Evolutionary conservation across 37 sponge, comb jelly and placozoan species (phyloP).

Genomic region (Ianthella basta): DNA sequence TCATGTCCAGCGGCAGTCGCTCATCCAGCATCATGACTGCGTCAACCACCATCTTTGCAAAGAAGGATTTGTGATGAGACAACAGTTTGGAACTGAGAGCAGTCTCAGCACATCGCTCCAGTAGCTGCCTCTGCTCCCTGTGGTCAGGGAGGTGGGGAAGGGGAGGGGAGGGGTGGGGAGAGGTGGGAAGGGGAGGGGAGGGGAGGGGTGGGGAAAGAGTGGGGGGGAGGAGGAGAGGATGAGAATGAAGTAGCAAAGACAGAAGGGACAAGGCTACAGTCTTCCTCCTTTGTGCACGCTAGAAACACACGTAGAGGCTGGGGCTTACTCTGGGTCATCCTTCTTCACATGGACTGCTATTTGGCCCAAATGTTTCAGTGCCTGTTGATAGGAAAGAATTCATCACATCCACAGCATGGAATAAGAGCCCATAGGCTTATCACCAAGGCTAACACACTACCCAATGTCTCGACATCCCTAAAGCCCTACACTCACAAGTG

Average conservation of each 20-base stretch:
- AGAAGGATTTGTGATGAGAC: slow-evolving; percentile 96
- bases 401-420: neutral
- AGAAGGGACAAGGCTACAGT: neutral
- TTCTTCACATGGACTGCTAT: slow-evolving; percentile 89
- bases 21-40: slow-evolving; percentile 92
- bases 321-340: slow-evolving; percentile 78
- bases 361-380: slow-evolving; percentile 76
- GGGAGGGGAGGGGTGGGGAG: neutral
- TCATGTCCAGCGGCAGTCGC: slow-evolving; percentile 95
- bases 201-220: neutral
- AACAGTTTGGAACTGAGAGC: slow-evolving; percentile 96
- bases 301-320: neutral
- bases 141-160: neutral
- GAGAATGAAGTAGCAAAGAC: neutral
- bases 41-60: slow-evolving; percentile 98
- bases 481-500: slow-evolving; percentile 68
- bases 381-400: slow-evolving; percentile 17
- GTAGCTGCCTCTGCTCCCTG: slow-evolving; percentile 87
- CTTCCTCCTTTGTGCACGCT: neutral
- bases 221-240: neutral
- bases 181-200: neutral
- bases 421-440: neutral
- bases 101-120: slow-evolving; percentile 97
- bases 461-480: neutral
- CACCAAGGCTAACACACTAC: neutral